Evolutionary conservation across 2,888 invertebrate species (phyloP).

Genomic region (Melolontha melolontha): DNA sequence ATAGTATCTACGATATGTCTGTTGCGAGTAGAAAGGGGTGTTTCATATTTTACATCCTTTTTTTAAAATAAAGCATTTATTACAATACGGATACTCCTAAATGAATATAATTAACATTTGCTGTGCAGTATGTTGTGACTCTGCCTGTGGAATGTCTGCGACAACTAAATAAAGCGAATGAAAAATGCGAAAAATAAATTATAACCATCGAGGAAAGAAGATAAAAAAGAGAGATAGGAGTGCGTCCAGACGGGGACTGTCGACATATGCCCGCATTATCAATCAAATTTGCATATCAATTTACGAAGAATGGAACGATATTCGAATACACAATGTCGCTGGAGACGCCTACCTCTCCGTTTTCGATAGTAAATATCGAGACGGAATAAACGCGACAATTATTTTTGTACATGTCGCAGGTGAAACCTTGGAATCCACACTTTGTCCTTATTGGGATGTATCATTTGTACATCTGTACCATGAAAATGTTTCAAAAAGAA

Average conservation of each 20-base stretch:
- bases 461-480: background rate
- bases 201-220: constrained; percentile 7
- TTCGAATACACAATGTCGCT: constrained; percentile 43
- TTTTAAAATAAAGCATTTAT: constrained; percentile 40
- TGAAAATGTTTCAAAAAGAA: background rate
- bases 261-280: constrained; percentile 38
- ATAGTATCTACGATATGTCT: constrained; percentile 10
- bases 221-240: constrained; percentile 7
- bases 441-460: background rate
- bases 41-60: constrained; percentile 37
- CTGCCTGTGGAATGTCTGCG: background rate
- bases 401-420: background rate
- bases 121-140: constrained; percentile 13
- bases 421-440: constrained; percentile 11
- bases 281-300: constrained; percentile 44
- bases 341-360: constrained; percentile 52
- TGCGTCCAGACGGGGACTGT: constrained; percentile 28
- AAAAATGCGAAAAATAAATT: constrained; percentile 16
- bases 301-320: constrained; percentile 44
- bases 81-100: constrained; percentile 43
- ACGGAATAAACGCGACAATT: constrained; percentile 20
- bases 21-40: background rate
- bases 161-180: constrained; percentile 18
- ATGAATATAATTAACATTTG: constrained; percentile 42
- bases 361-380: constrained; percentile 8